Evolutionary conservation across 2,888 invertebrate species (phyloP).

Genomic region (Hydraecia micacea): DNA sequence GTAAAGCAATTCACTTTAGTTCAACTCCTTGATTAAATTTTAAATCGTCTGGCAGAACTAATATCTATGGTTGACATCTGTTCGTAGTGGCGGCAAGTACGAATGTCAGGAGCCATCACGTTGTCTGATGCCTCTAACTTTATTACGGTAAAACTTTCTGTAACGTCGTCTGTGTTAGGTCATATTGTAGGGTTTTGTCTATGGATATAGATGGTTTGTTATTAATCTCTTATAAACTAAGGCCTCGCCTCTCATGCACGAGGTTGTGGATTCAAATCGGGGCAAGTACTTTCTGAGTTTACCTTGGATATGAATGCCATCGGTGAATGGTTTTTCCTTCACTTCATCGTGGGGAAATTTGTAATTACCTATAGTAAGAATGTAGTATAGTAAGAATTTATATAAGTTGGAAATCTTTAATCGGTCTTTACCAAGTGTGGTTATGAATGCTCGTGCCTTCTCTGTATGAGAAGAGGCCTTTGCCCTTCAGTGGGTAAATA

Average conservation of each 20-base stretch:
- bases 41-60: slow-evolving; percentile 75
- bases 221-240: neutral
- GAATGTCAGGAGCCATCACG: slow-evolving; percentile 59
- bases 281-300: neutral
- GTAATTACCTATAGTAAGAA: neutral
- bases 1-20: slow-evolving; percentile 51
- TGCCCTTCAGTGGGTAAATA: neutral
- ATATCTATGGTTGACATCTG: slow-evolving; percentile 82
- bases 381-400: neutral
- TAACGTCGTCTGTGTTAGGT: slow-evolving; percentile 27
- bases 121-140: slow-evolving; percentile 58
- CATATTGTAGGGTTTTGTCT: slow-evolving; percentile 34
- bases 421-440: neutral
- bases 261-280: neutral
- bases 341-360: neutral
- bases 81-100: slow-evolving; percentile 53
- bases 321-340: neutral
- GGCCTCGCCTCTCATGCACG: neutral
- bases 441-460: neutral
- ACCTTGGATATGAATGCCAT: neutral
- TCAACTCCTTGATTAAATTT: slow-evolving; percentile 77
- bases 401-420: neutral
- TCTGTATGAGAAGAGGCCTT: neutral
- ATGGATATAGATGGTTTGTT: neutral
- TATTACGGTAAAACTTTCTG: slow-evolving; percentile 65